phyloP scores from a whole-genome alignment of 2,888 invertebrate genomes.

The Tenthredo livida region DNA sequence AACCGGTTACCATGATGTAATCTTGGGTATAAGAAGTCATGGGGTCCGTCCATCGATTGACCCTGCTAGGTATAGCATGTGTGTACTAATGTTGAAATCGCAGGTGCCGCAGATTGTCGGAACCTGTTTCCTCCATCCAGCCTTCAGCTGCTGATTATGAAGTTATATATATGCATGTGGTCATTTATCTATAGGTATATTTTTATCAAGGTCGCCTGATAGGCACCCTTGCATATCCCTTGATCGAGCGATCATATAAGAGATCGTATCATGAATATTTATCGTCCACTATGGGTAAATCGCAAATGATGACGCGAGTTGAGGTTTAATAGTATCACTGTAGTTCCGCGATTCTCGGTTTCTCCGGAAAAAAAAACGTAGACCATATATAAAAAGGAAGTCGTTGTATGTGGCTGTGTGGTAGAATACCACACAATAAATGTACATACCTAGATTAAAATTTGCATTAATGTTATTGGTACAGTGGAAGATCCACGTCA shows the following conservation, averaged over 20 bases:
- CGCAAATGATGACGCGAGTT: neutral
- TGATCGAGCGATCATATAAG: neutral
- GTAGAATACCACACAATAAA: neutral
- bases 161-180: neutral
- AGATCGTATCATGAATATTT: neutral
- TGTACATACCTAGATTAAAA: neutral
- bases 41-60: slow-evolving; percentile 43
- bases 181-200: neutral
- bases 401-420: neutral
- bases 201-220: neutral
- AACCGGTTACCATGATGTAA: slow-evolving; percentile 40
- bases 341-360: neutral
- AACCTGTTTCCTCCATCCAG: slow-evolving; percentile 40
- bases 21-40: slow-evolving; percentile 18
- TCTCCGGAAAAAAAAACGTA: neutral
- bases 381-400: neutral
- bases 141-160: neutral
- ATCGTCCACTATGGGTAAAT: neutral
- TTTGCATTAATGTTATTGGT: neutral
- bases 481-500: neutral
- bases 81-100: slow-evolving; percentile 28
- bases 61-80: slow-evolving; percentile 21
- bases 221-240: neutral
- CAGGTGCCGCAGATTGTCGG: slow-evolving; percentile 6
- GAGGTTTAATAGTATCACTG: neutral